Base-by-base conservation (phyloP, 1,140 invertebrate genomes). In the Drosophila bocki region DNA sequence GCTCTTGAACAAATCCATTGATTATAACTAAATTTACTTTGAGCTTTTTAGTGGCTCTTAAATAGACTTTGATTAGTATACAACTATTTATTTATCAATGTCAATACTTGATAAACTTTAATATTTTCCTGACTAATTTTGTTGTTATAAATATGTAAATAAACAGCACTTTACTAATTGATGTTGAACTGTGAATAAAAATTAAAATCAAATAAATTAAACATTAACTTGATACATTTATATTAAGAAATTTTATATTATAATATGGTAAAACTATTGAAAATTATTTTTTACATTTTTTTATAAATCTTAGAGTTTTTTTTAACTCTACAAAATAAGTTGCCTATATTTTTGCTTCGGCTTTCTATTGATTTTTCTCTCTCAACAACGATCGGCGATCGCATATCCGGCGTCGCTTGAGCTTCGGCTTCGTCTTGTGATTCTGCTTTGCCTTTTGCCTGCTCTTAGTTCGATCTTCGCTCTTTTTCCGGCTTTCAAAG, bases 261-360 rank as follows among this genome's bases (percentile, higher is more conserved):
- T 29, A 9, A 9, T 50, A 26, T 48, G 7, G 11, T 19, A 22
- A 3, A 47, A 15, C 22, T 15, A n/a, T 41, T 26, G 5, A 29
- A 8, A 11, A 26, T 22, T 22, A 22, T 22, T 22, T 22, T 22
- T 2, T 22, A 22, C 0, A 22, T 22, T 22, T 22, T 22, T 22
- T 22, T 22, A 22, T 22, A 22, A 22, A 29, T 29, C 0, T 29
- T 29, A 6, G 5, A 7, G 26, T 6, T 6, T 6, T 29, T 29
- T 6, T 29, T 7, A 11, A 17, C 3, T 19, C 7, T 12, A 15
- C 19, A 29, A 71, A 72, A 59, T 37, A 59, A 69, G 67, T 59
- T 59, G 67, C 69, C 65, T 72, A 72, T 71, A 72, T 71, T 33
- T 51, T 59, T 11, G 67, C 67, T 35, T 53, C 22, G 67, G 22